Percentiles rank a stretch among this genome's conserved stretches.
Conservation (phyloP, 2,113 vertebrate genomes). For the Camelus bactrianus region DNA sequence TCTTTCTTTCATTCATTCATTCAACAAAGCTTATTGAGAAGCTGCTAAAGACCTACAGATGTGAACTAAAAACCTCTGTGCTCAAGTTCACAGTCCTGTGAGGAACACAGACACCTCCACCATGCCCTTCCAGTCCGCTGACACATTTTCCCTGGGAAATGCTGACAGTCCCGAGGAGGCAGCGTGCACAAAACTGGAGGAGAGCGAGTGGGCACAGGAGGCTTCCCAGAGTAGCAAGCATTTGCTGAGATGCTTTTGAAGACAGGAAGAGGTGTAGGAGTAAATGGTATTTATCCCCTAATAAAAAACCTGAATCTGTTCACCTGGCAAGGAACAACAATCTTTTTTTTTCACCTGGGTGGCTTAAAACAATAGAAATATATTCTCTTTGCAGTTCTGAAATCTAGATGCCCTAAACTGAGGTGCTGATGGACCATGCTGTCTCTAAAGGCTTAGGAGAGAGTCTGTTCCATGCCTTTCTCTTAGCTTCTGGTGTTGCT, state of each 20-base stretch:
- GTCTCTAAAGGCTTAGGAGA: no score
- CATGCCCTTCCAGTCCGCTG: background rate
- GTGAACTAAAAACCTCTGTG: background rate
- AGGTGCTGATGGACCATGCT: no score
- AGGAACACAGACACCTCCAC: background rate
- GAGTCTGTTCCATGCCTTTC: no score
- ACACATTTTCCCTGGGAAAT: no score
- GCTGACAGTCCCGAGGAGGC: background rate
- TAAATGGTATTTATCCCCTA: background rate
- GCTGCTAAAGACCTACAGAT: background rate
- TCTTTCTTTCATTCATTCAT: background rate
- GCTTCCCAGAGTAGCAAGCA: background rate
- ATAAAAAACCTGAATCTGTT: background rate
- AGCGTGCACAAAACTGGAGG: no score
- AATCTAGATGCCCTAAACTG: no score
- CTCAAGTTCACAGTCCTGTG: background rate
- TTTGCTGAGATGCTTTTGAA: background rate
- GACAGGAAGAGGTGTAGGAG: background rate
- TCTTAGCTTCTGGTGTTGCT: no score
- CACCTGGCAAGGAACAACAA: background rate
- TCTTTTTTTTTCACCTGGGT: no score
- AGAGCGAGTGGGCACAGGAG: background rate
- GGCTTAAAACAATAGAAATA: no score
- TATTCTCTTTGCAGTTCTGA: no score
- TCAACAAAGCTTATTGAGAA: background rate